These are phyloP conservation scores for Akabosia matsudoensis DNA, from an alignment of 1,140 invertebrate genomes.

Conservation along the genomic window DNA sequence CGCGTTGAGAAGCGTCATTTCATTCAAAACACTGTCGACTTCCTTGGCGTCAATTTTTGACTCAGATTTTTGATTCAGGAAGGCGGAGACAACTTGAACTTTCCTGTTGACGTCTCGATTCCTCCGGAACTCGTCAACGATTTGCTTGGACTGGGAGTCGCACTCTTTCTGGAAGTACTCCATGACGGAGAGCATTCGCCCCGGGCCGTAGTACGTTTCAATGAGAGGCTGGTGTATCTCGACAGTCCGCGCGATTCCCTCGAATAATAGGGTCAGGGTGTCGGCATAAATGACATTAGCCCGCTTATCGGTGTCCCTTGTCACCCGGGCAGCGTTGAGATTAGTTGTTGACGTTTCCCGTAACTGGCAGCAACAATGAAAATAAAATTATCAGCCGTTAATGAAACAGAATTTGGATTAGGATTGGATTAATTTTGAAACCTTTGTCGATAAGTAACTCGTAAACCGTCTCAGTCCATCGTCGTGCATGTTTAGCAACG, in stretches of 20 bases:
- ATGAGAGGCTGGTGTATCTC: slow-evolving; percentile 90
- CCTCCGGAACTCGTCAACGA: slow-evolving; percentile 74
- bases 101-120: slow-evolving; percentile 67
- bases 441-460: slow-evolving; percentile 81
- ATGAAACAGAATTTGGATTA: neutral
- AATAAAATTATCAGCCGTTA: neutral
- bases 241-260: slow-evolving; percentile 80
- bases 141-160: slow-evolving; percentile 67
- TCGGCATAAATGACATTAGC: slow-evolving; percentile 76
- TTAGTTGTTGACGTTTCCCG: slow-evolving; percentile 71
- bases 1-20: slow-evolving; percentile 87
- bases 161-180: slow-evolving; percentile 80
- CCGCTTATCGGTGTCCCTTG: slow-evolving; percentile 65
- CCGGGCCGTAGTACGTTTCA: slow-evolving; percentile 89
- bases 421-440: slow-evolving; percentile 49
- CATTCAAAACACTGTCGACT: slow-evolving; percentile 81
- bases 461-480: slow-evolving; percentile 89
- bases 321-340: slow-evolving; percentile 61
- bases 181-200: slow-evolving; percentile 68
- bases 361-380: slow-evolving; percentile 59
- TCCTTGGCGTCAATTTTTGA: slow-evolving; percentile 71
- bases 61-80: slow-evolving; percentile 48
- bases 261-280: slow-evolving; percentile 77
- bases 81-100: slow-evolving; percentile 63
- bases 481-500: slow-evolving; percentile 84